Evolutionary conservation across 2,888 invertebrate species (phyloP), one percentile per base, ranked within the genome.

Genomic region (Craniophora ligustri): DNA sequence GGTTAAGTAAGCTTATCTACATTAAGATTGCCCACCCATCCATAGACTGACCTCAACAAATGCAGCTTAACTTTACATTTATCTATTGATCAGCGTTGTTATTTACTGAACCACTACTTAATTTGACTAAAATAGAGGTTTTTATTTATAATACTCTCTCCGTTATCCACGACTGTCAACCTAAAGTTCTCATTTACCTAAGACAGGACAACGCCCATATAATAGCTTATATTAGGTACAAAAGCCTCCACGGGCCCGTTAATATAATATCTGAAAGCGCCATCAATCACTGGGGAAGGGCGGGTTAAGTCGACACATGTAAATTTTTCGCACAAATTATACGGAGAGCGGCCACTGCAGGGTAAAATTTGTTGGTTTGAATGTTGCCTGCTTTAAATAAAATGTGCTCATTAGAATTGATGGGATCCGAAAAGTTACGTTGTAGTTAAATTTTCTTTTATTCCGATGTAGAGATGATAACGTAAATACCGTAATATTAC

Each of bases 221-320:
- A 64, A 67, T 42, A 15, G 21, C 67, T 23, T 21, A 50, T 64
- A 67, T 64, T 60, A 66, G 54, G 61, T 35, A 26, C 47, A 58
- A 56, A 58, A 59, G 46, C 66, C 62, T 57, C 67, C 40, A 47
- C 44, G 66, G 44, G 34, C 58, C 66, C 66, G 73, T 69, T 82
- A 81, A 84, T 88, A 87, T 87, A 86, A 90, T 90, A 86, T 86
- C 82, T 85, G 80, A 72, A 84, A 81, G 84, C 75, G 81, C 83
- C 91, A 92, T 92, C 92, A 91, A 92, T 92, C 91, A 91, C 87
- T 51, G 76, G 55, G 76, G 68, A 76, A 81, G 87, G 88, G 84
- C 68, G 84, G 84, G 89, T 86, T 91, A 92, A 91, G 91, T 91
- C 91, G 91, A 91, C 92, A 91, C 88, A 90, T 91, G 91, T 91